Evolutionary conservation across 2,888 invertebrate species (phyloP).

Genomic region (Noctua fimbriata): DNA sequence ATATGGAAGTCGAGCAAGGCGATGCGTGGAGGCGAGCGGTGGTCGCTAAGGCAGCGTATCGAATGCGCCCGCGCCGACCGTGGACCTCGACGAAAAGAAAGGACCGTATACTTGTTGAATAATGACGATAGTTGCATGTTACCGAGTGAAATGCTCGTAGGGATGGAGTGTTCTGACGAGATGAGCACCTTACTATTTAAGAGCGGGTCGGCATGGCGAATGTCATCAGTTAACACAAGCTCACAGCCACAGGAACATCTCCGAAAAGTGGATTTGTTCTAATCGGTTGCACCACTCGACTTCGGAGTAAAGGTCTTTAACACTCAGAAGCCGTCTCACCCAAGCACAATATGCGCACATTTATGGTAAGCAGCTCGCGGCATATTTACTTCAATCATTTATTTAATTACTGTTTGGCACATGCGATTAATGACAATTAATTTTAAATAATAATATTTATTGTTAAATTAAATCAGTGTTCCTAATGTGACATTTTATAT

Average conservation of each 20-base stretch:
- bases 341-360: constrained; percentile 88
- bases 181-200: constrained; percentile 90
- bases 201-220: constrained; percentile 87
- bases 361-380: constrained; percentile 87
- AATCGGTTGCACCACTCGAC: constrained; percentile 69
- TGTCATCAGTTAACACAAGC: constrained; percentile 89
- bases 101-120: constrained; percentile 88
- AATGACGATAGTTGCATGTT: constrained; percentile 89
- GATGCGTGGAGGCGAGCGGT: constrained; percentile 76
- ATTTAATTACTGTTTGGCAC: constrained; percentile 78
- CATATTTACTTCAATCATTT: constrained; percentile 62
- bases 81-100: constrained; percentile 88
- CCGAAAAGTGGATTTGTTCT: constrained; percentile 79
- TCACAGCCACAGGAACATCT: constrained; percentile 86
- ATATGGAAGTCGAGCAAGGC: constrained; percentile 56
- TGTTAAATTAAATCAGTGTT: constrained; percentile 57
- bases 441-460: constrained; percentile 39
- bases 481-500: constrained; percentile 59
- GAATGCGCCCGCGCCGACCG: constrained; percentile 80
- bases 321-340: constrained; percentile 68
- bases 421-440: constrained; percentile 73
- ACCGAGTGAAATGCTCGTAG: constrained; percentile 89
- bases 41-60: constrained; percentile 83
- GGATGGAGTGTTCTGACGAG: constrained; percentile 89
- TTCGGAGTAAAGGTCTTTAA: constrained; percentile 76